Evolutionary conservation across 2,888 invertebrate genomes (phyloP).

Genomic region (Allygus modestus): DNA sequence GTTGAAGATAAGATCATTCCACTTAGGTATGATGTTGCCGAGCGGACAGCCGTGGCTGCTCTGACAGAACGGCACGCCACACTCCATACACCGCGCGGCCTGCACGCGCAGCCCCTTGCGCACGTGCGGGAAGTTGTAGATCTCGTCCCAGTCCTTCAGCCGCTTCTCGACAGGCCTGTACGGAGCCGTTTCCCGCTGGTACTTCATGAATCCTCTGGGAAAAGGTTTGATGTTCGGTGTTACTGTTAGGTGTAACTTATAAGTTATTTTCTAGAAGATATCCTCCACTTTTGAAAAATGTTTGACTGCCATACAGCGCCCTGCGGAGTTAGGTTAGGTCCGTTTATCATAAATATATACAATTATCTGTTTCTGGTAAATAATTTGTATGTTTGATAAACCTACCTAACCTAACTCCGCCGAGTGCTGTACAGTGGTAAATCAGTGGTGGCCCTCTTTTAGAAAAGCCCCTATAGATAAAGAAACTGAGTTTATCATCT

Average conservation of each 20-base stretch:
- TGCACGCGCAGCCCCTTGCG: slow-evolving; percentile 93
- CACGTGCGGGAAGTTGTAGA: slow-evolving; percentile 92
- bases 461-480: no score
- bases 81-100: slow-evolving; percentile 99
- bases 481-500: no score
- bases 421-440: no score
- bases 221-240: slow-evolving; percentile 44
- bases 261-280: not conserved
- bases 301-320: no score
- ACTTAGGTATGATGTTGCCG: slow-evolving; percentile 99
- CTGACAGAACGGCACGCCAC: slow-evolving; percentile 99
- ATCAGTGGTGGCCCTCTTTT: no score
- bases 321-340: no score
- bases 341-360: no score
- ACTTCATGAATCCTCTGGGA: slow-evolving; percentile 95
- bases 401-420: no score
- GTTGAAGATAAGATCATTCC: slow-evolving; percentile 98
- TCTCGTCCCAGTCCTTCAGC: slow-evolving; percentile 97
- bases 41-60: slow-evolving; percentile 97
- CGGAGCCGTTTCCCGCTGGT: slow-evolving; percentile 90
- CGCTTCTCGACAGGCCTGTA: slow-evolving; percentile 93
- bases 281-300: no score
- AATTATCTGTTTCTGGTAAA: no score
- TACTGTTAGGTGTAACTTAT: no score
- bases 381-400: no score